Base-by-base conservation (phyloP, 2,113 vertebrate species). In the Forbesichthys papilliferus region DNA sequence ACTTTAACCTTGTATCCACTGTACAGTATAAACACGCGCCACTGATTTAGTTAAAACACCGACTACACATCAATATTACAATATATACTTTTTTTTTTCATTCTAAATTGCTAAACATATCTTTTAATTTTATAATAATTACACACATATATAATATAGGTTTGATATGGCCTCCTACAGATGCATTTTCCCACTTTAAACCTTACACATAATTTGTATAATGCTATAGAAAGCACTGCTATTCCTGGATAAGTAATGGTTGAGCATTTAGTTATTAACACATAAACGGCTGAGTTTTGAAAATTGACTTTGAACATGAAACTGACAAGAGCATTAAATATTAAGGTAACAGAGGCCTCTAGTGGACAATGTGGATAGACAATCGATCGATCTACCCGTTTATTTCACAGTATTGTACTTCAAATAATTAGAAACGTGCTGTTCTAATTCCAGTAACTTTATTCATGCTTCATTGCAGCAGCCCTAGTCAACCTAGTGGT, bases 281-380 rank as follows among this genome's bases (percentile, higher is more conserved):
- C 11, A 47, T 27, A 14, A 69, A 54, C 70, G 48, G 66, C 69
- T 67, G 14, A 66, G 77, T 77, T 76, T 72, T 69, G 68, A 79
- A 68, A 68, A 55, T 78, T 76, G 87, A 80, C 92, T 95, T 87
- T 69, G 70, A 90, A 83, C 92, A 89, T 74, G 88, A 89, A 92
- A 49, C 53, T 87, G 89, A 77, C 93, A 33, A 53, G 61, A 27
- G 27, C 27, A 27, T 27, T 27, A 27, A 27, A 27, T 27, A 27
- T 64, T 42, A 42, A 42, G 36, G 59, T 64, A 36, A 76, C 64
- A 75, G 90, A 0, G 93, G 84, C 75, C 91, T 93, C 84, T 88
- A 90, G 93, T 77, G 95, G 93, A 67, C 84, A 78, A 0, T 49
- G 0, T 10, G 0, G 20, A 66, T 42, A 42, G 4, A 8, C 36